phyloP scores from a whole-genome alignment of 2,113 vertebrate genomes.

The Acanthisitta chloris region DNA sequence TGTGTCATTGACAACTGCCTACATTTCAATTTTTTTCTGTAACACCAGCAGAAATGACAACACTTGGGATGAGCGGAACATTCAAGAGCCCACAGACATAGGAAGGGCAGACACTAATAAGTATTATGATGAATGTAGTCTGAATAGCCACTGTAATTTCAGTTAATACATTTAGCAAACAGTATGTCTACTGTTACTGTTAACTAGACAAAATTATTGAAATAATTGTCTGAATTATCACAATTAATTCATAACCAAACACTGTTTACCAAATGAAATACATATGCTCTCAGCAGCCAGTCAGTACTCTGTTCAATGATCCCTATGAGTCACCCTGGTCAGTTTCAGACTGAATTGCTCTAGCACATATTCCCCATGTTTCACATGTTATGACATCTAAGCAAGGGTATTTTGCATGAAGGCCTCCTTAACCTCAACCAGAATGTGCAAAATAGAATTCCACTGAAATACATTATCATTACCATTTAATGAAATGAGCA shows the following conservation, averaged over 20 bases:
- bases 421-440: neutral
- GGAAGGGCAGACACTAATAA: neutral
- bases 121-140: neutral
- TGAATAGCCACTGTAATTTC: conserved; percentile 9
- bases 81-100: neutral
- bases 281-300: neutral
- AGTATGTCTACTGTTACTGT: conserved; percentile 9
- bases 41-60: conserved; percentile 9
- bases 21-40: conserved; percentile 9
- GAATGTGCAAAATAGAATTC: neutral
- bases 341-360: neutral
- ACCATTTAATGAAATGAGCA: neutral
- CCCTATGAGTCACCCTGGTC: neutral
- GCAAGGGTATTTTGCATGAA: neutral
- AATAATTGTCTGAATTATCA: conserved; percentile 33
- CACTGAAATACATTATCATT: neutral
- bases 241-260: conserved; percentile 25
- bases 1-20: conserved; percentile 26
- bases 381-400: neutral
- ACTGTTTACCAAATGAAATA: neutral
- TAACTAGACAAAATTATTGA: conserved; percentile 9
- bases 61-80: neutral
- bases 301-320: neutral
- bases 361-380: neutral
- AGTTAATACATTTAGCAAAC: conserved; percentile 31